phyloP scores from a whole-genome alignment of 2,888 invertebrate genomes.

The Neoitamus cyanurus region DNA sequence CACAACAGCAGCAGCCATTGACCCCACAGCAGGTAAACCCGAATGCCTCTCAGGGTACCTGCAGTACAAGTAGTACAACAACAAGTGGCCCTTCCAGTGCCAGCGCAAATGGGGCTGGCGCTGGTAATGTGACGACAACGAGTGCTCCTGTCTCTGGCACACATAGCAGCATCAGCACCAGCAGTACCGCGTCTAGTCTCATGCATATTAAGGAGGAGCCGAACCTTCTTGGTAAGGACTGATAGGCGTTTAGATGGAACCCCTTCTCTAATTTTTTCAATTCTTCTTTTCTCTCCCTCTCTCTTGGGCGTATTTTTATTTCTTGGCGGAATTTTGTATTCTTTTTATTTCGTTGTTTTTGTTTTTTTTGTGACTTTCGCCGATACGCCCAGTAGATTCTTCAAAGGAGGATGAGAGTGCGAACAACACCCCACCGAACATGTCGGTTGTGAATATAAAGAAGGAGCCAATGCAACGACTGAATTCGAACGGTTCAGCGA shows the following conservation, averaged over 20 bases:
- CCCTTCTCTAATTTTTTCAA: neutral
- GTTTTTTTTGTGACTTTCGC: no score
- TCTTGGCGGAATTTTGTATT: neutral
- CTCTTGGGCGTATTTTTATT: neutral
- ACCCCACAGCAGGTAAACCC: neutral
- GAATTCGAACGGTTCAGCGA: constrained; percentile 49
- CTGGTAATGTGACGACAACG: constrained; percentile 13
- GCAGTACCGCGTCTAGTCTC: constrained; percentile 14
- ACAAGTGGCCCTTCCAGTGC: neutral
- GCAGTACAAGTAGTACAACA: neutral
- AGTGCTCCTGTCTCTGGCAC: neutral
- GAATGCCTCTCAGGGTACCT: neutral
- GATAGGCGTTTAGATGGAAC: no score
- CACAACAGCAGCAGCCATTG: neutral
- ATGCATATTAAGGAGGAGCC: constrained; percentile 45
- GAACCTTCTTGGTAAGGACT: constrained; percentile 19
- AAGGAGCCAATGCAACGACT: constrained; percentile 49
- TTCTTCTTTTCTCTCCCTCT: neutral
- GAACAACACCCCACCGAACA: constrained; percentile 11
- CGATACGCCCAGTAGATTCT: neutral
- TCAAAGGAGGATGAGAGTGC: constrained; percentile 33
- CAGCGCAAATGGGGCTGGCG: neutral
- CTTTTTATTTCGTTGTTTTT: no score
- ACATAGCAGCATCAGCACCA: neutral
- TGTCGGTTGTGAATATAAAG: constrained; percentile 43